Base-by-base conservation (phyloP, 2,113 vertebrate species). In the Pteronura brasiliensis region DNA sequence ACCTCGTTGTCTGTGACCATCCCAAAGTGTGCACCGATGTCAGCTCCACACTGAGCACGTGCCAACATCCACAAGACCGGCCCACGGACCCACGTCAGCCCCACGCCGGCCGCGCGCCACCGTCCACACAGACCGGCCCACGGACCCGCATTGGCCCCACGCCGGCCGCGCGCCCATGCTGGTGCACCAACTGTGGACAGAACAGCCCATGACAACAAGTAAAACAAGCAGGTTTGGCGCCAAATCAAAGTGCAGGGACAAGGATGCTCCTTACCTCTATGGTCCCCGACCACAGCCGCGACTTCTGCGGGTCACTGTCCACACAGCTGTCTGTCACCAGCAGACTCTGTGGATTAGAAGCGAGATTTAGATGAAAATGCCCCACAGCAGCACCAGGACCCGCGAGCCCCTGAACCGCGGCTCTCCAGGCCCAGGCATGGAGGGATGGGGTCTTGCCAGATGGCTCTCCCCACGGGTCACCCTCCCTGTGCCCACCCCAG, bases 61-160 rank as follows among this genome's bases (percentile, higher is more conserved):
- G 0, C 52, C 12, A 7, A 7, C 69, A 0, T 23, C 31, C 49
- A 49, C 49, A 49, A 15, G 47, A 49, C 52, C 3, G 13, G 14
- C 63, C 63, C 63, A 15, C 2, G 14, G 14, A 7, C 13, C 63
- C 39, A 1, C 4, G 0, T 1, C 1, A 6, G 4, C 8, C 3
- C 25, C 1, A 27, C 11, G 2, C 15, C 0, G 7, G 36, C 59
- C 15, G 0, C 0, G 2, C 0, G 1, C 3, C 39, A 9, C 5
- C 0, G 17, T 11, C 7, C 6, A 34, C 39, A 8, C 31, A 3
- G 14, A 36, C n/a, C 0, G 10, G 29, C 17, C n/a, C 1, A 0
- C 3, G 7, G 4, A 7, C 17, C 9, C 1, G 7, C 3, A 0
- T 3, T 0, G 9, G 71, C 29, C 1, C 6, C 17, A 1, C 0